A percentile compares a stretch with the other conserved stretches of the same genome.
phyloP scores from a whole-genome alignment of 64 coral and sea anemone genomes.

The Porites australiensis region DNA sequence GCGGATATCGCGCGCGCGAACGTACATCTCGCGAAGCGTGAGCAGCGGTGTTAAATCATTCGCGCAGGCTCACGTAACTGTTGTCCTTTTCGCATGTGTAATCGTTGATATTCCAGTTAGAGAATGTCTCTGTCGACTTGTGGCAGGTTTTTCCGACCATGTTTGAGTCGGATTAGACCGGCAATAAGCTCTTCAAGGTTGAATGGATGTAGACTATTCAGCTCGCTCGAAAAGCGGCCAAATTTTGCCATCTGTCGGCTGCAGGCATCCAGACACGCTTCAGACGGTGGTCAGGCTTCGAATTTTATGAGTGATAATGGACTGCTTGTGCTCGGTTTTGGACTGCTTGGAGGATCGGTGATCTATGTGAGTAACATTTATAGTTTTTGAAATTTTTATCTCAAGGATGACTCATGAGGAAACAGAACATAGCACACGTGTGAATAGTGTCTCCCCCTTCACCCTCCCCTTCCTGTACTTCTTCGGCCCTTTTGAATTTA shows the following conservation, averaged over 20 bases:
- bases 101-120: background rate
- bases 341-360: constrained; percentile 62
- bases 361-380: constrained; percentile 31
- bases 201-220: constrained; percentile 21
- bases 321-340: constrained; percentile 68
- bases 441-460: too few species aligned
- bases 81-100: constrained; percentile 67
- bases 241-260: constrained; percentile 22
- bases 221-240: constrained; percentile 46
- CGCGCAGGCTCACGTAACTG: background rate
- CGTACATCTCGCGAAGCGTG: background rate
- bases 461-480: too few species aligned
- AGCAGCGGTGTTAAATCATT: background rate
- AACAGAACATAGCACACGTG: too few species aligned
- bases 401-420: too few species aligned
- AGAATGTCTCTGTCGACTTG: constrained; percentile 75
- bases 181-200: constrained; percentile 2
- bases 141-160: constrained; percentile 75
- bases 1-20: too few species aligned
- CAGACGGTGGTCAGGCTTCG: background rate
- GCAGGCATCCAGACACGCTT: background rate
- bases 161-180: constrained; percentile 71
- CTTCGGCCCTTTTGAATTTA: too few species aligned
- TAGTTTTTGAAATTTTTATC: background rate
- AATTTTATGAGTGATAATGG: constrained; percentile 55